Base-by-base conservation (phyloP, 2,797 vertebrate species). In the Tarsius wallacei region DNA sequence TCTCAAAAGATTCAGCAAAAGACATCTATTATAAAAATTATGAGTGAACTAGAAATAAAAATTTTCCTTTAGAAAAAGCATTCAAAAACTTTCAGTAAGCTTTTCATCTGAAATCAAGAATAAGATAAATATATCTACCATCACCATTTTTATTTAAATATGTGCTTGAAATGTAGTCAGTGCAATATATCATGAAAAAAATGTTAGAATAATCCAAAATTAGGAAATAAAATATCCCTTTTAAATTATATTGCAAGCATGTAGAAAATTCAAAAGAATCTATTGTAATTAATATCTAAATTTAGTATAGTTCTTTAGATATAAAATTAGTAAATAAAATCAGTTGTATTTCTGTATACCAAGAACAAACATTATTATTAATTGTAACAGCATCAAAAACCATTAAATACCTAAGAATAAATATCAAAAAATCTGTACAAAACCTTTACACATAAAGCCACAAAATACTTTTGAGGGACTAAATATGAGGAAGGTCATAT, bases 71-170 rank as follows among this genome's bases (percentile, higher is more conserved):
- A 63, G 14, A 91, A 94, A 85, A 61, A 85, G 7, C 53, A 19
- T 68, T 33, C n/a, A 16, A 81, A 68, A 87, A 57, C 78, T 76
- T 78, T 42, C 2, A 88, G 3, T 57, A 80, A 66, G 16, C n/a
- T 81, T 92, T 76, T 17, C n/a, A 68, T 59, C 9, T 61, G 33
- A 89, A 89, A 53, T 53, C 36, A 68, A 61, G 47, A 57, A 73
- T 31, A 85, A 1, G 28, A 22, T 92, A 85, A 74, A 64, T 51
- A 63, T 61, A 81, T 4, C 14, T 49, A 12, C n/a, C n/a, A 31
- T 92, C 59, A 86, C 21, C 22, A 86, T 13, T 89, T 85, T 16
- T 33, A 19, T 61, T 86, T 81, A 94, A 77, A 81, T 90, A 49
- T 55, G n/a, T 86, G 61, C 17, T 26, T 15, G 36, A 96, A 19